Base-by-base conservation (phyloP, 1,140 invertebrate species). In the Colletes gigas region DNA sequence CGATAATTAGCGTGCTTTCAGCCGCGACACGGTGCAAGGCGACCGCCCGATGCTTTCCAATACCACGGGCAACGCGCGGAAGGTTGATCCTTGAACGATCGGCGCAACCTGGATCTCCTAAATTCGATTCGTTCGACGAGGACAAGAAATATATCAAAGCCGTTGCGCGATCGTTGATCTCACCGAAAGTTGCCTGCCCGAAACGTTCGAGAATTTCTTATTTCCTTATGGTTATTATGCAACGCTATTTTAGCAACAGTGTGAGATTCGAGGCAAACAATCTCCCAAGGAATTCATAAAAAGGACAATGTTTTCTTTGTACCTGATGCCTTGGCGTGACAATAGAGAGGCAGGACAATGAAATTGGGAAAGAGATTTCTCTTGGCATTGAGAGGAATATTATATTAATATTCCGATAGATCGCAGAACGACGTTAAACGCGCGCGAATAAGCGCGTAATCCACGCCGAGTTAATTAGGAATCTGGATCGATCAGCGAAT, bases 91-190 rank as follows among this genome's bases (percentile, higher is more conserved):
- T 76, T 83, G 82, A 83, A 72, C 44, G 77, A 77, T 79, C 59
- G 65, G 17, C n/a, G 15, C 74, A 83, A 74, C 81, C 85, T 85
- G 84, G 83, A 57, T 83, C 74, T 82, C 84, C 87, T 87, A 89
- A 91, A 89, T 85, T 90, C 79, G 76, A 44, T 73, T 72, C 62
- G 69, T 78, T 66, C 57, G 55, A 76, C 84, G 84, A 89, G 86
- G 83, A 17, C 41, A 19, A 47, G 54, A 62, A 59, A 60, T 65
- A 70, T 70, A 44, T 68, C 30, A 0, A 30, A 30, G n/a, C 30
- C 30, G 30, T 30, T 30, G 30, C 30, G 14, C 19, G 7, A 30
- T 14, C 41, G 17, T 60, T n/a, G 30, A 75, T 44, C 50, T 4
- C 44, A 30, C 30, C 30, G 30, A 30, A 30, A 30, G 14, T 52